A percentile compares a stretch with the other conserved stretches of the same genome.
Evolutionary conservation across 2,113 vertebrate genomes (phyloP).

Genomic region (Dasypus novemcinctus): DNA sequence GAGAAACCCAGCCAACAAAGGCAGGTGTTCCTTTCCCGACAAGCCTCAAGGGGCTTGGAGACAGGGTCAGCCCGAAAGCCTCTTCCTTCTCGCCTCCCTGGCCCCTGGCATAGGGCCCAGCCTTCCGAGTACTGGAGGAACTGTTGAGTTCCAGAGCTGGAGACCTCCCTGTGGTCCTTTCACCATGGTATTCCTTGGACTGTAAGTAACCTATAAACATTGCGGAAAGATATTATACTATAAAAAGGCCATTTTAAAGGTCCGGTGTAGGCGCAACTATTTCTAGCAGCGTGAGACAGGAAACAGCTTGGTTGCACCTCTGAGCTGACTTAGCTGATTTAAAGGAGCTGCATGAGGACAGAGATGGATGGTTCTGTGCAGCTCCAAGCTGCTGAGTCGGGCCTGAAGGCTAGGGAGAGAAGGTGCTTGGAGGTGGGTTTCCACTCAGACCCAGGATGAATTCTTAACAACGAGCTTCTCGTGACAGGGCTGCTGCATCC

Average conservation of each 20-base stretch:
- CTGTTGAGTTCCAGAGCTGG: neutral
- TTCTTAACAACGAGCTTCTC: neutral
- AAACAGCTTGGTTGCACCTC: neutral
- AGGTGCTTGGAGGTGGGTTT: neutral
- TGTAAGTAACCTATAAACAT: neutral
- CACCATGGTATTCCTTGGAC: neutral
- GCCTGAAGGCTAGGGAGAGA: neutral
- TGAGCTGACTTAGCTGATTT: neutral
- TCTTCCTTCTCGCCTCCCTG: accelerated
- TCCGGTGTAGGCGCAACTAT: neutral
- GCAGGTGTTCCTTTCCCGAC: neutral
- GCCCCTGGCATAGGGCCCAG: neutral
- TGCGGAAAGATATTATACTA: neutral
- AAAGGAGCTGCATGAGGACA: neutral
- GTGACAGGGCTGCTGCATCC: accelerated
- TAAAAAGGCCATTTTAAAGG: neutral
- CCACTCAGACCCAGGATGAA: neutral
- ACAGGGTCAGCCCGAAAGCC: neutral
- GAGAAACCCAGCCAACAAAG: neutral
- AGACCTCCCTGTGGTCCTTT: neutral
- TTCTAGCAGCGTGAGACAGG: accelerated
- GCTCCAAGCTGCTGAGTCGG: neutral
- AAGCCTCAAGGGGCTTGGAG: neutral
- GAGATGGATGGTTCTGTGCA: neutral
- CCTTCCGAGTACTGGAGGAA: neutral